Evolutionary conservation across 1,140 invertebrate genomes (phyloP), one percentile per base, ranked within the genome.

Genomic region (Drosophila pandora): DNA sequence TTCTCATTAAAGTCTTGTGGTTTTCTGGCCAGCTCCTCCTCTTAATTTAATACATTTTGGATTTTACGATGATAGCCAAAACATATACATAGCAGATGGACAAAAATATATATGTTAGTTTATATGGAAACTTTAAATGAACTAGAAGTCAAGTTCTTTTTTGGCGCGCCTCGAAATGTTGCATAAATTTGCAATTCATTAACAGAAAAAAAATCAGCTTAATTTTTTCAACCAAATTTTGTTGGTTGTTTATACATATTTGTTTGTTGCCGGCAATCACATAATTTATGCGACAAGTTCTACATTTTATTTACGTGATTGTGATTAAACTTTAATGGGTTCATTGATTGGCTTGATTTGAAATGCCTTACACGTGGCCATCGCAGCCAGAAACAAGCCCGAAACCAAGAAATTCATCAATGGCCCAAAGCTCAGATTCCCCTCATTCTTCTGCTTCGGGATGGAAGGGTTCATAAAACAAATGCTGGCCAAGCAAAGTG

Each of bases 71-170:
- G 48, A 52, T 41, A 47, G 62, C 65, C 50, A 76, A 75, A 75
- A 60, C 30, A 72, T 21, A 71, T 34, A 77, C 21, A 62, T 52
- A 64, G 25, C 25, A 28, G 25, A 28, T 28, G 25, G 25, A 28
- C 6, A 43, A 34, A 43, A 34, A 61, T 61, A 67, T 39, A 49
- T 53, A 39, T 57, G 22, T 72, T 6, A 45, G 50, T 49, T 34
- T 70, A 50, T 56, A 25, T 34, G 22, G n/a, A 43, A 60, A 63
- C 37, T 77, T 48, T 55, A 85, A 85, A 85, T 85, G 77, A 85
- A 85, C 82, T 88, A 88, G 83, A 88, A 88, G 83, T 88, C 83
- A 88, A 88, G 83, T 88, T 88, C 83, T 88, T 88, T 76, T 88
- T 88, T 83, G 83, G 78, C 82, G 78, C 84, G 73, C 76, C 76